phyloP scores from a whole-genome alignment of 2,113 vertebrate species.

The Grantiella picta region DNA sequence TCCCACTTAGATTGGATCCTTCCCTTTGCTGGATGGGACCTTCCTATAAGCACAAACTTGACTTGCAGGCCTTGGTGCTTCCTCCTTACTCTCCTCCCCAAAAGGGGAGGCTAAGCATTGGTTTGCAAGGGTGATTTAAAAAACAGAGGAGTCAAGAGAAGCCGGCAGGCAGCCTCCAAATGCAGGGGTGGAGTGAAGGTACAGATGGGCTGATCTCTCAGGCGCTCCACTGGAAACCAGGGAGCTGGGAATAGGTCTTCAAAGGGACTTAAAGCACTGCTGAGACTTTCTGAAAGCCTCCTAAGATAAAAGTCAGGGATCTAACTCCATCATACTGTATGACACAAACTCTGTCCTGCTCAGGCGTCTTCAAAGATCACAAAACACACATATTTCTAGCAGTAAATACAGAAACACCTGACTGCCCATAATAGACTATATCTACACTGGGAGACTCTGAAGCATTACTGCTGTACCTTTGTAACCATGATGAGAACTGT shows the following conservation, averaged over 20 bases:
- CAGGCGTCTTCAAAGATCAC: neutral
- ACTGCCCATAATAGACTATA: neutral
- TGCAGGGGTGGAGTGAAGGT: neutral
- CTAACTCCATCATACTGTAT: neutral
- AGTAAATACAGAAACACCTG: neutral
- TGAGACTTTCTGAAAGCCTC: neutral
- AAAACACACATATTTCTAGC: neutral
- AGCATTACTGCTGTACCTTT: neutral
- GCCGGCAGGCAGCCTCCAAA: neutral
- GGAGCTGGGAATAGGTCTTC: neutral
- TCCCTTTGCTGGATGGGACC: neutral
- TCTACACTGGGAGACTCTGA: neutral
- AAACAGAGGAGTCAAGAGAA: neutral
- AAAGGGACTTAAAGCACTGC: neutral
- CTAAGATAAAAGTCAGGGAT: neutral
- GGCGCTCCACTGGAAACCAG: neutral
- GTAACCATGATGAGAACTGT: neutral
- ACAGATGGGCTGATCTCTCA: neutral
- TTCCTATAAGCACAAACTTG: neutral
- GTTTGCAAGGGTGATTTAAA: neutral
- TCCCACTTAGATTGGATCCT: neutral
- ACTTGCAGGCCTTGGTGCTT: neutral
- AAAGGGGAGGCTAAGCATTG: neutral
- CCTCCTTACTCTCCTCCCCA: neutral
- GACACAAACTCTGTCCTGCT: neutral